Conservation (phyloP, 2,797 vertebrate species). For the Clarias pachynema region DNA sequence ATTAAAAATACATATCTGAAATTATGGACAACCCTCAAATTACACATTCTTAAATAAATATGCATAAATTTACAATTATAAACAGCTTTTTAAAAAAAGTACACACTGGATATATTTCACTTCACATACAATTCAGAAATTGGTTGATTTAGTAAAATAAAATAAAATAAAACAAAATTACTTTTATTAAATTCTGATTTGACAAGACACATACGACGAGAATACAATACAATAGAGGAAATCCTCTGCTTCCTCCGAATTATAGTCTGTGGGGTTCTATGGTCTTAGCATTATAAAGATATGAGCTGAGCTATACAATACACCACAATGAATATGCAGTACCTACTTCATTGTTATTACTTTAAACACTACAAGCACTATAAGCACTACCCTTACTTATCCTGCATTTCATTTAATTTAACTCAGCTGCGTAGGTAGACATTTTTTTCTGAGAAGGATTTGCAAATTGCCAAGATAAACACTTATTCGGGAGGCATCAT, state of each 20-base stretch:
- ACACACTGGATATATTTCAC: background rate
- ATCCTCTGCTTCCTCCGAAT: background rate
- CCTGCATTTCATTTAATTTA: background rate
- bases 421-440: background rate
- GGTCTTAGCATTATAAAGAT: background rate
- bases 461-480: background rate
- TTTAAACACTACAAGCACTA: background rate
- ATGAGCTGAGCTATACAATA: background rate
- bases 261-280: background rate
- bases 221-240: background rate
- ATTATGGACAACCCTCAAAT: slow-evolving; percentile 1
- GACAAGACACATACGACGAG: background rate
- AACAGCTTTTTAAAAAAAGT: background rate
- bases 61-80: slow-evolving; percentile 3
- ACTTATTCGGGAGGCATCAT: background rate
- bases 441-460: background rate
- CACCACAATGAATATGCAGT: background rate
- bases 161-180: too few relatives aligned
- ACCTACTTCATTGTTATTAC: background rate
- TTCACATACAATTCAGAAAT: background rate
- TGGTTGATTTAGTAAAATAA: background rate
- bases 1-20: slow-evolving; percentile 2
- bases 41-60: background rate
- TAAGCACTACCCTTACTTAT: background rate
- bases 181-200: background rate